A percentile compares a stretch with the other conserved stretches of the same genome.
Evolutionary conservation across 2,888 invertebrate genomes (phyloP).

Genomic region (Synergus gifuensis): DNA sequence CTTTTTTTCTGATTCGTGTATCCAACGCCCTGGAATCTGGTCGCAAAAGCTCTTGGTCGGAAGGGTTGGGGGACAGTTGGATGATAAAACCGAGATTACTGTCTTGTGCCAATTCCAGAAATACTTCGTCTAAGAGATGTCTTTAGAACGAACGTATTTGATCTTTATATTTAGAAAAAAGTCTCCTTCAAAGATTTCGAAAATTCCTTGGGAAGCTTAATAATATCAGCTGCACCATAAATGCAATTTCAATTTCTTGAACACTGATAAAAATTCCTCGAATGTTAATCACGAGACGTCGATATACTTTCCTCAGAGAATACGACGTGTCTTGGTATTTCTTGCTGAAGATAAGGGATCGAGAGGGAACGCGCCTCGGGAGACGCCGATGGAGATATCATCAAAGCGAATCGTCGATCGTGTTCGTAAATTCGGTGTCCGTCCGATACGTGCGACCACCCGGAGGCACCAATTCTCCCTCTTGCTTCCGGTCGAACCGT

Average conservation of each 20-base stretch:
- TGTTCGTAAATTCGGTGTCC: slow-evolving; percentile 64
- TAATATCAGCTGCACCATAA: background rate
- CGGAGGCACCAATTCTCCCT: slow-evolving; percentile 46
- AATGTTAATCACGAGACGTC: background rate
- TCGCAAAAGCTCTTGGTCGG: background rate
- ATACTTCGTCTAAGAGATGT: background rate
- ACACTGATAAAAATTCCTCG: background rate
- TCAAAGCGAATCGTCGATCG: slow-evolving; percentile 63
- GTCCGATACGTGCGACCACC: slow-evolving; percentile 54
- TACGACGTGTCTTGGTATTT: slow-evolving; percentile 50
- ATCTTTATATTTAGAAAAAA: background rate
- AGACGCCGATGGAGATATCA: slow-evolving; percentile 65
- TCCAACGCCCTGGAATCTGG: background rate
- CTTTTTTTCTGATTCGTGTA: background rate
- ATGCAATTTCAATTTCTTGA: background rate
- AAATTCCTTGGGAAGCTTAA: background rate
- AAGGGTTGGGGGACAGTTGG: background rate
- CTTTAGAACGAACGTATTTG: background rate
- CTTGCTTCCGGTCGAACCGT: slow-evolving; percentile 5
- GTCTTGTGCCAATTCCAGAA: background rate
- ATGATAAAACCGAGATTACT: slow-evolving; percentile 20
- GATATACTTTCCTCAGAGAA: slow-evolving; percentile 40
- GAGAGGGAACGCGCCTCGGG: slow-evolving; percentile 46
- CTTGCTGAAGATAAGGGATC: slow-evolving; percentile 47
- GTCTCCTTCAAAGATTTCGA: background rate